A percentile compares a stretch with the other conserved stretches of the same genome.
These are phyloP conservation scores for Xerus inauris DNA, from an alignment of 2,113 vertebrate genomes.

Conservation along the genomic window DNA sequence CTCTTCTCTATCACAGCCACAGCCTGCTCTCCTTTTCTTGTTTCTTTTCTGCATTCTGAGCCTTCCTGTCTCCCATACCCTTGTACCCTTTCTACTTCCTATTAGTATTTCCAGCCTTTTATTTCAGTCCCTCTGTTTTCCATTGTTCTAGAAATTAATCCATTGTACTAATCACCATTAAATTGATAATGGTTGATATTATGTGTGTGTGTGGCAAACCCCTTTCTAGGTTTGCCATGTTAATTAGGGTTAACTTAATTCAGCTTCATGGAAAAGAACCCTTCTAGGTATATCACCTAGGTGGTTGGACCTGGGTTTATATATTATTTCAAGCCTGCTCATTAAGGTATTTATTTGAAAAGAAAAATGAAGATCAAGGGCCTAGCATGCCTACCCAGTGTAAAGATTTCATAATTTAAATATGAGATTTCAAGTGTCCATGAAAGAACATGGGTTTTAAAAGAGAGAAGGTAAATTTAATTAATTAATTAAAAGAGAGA, in stretches of 20 bases:
- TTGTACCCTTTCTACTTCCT: background rate
- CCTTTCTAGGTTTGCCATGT: background rate
- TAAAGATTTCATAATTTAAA: conserved; percentile 40
- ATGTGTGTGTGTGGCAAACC: background rate
- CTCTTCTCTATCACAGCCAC: background rate
- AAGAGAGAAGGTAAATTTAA: background rate
- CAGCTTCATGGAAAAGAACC: background rate
- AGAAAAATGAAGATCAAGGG: background rate
- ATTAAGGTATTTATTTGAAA: background rate
- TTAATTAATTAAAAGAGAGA: conserved; percentile 37
- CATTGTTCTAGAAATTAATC: conserved; percentile 24
- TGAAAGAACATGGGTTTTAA: conserved; percentile 38
- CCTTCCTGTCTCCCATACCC: background rate
- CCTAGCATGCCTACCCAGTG: background rate
- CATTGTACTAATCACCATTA: background rate
- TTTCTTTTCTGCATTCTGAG: background rate
- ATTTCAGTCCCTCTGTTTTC: background rate
- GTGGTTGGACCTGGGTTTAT: background rate
- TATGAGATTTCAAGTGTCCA: background rate
- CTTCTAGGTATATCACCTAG: background rate
- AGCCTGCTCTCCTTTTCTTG: background rate
- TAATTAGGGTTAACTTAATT: conserved; percentile 12
- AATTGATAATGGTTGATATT: background rate
- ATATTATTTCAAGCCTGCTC: background rate
- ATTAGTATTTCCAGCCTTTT: background rate